phyloP scores from a whole-genome alignment of 2,113 vertebrate genomes.

The Trogon melanurus region DNA sequence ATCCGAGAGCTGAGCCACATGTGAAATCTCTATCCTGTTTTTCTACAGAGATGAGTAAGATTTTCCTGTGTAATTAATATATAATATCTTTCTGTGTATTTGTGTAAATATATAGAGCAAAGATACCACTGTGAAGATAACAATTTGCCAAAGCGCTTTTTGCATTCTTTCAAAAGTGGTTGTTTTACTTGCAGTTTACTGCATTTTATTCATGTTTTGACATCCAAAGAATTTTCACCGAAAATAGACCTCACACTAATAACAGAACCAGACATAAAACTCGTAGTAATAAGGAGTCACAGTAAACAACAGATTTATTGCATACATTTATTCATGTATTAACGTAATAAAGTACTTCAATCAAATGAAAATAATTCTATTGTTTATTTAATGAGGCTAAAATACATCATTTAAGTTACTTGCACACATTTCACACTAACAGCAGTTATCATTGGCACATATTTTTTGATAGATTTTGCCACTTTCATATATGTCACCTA shows the following conservation, averaged over 20 bases:
- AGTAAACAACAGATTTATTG: background rate
- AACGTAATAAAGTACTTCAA: background rate
- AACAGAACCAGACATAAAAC: slow-evolving; percentile 11
- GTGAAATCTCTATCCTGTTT: slow-evolving; percentile 74
- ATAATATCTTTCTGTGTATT: slow-evolving; percentile 55
- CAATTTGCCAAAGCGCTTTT: background rate
- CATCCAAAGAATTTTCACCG: slow-evolving; percentile 16
- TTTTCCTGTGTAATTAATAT: slow-evolving; percentile 77
- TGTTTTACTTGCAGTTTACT: slow-evolving; percentile 17
- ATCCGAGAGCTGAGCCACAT: slow-evolving; percentile 59
- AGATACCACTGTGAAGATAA: slow-evolving; percentile 39
- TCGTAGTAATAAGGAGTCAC: background rate
- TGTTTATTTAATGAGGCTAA: background rate
- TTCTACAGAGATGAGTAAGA: slow-evolving; percentile 81
- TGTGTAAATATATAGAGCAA: slow-evolving; percentile 54
- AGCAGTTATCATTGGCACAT: background rate
- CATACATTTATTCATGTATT: background rate
- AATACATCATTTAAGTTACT: background rate
- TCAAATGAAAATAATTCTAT: background rate
- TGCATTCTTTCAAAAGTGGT: slow-evolving; percentile 33
- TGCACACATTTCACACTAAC: background rate
- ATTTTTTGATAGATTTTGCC: background rate
- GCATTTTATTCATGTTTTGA: slow-evolving; percentile 29
- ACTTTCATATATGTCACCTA: background rate
- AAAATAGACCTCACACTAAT: slow-evolving; percentile 10